phyloP scores from a whole-genome alignment of 2,888 invertebrate species.

The Cactoblastis cactorum region DNA sequence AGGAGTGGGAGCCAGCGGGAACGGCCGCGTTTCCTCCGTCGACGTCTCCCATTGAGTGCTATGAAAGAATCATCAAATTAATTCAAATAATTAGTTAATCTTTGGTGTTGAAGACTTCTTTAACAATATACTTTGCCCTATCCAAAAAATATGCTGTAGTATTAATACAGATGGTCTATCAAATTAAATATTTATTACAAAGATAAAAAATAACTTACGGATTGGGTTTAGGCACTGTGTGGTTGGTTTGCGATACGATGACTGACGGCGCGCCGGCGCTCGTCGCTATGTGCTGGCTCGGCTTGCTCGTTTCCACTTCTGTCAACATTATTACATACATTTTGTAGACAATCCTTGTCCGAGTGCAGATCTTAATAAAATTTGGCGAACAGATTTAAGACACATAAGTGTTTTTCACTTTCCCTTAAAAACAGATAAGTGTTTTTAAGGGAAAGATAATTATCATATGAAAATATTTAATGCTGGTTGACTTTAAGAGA shows the following conservation, averaged over 20 bases:
- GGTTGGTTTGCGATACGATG: conserved; percentile 71
- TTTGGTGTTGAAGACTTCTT: neutral
- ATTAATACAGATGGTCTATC: no score
- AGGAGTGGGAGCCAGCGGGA: conserved; percentile 94
- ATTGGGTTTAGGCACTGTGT: conserved; percentile 45
- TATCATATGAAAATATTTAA: no score
- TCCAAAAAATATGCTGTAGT: neutral
- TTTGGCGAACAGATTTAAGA: no score
- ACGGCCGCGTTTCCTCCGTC: conserved; percentile 64
- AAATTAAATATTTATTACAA: neutral
- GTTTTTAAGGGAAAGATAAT: no score
- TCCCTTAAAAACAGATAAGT: no score
- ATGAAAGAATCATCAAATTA: neutral
- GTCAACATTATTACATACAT: conserved; percentile 22
- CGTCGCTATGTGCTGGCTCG: conserved; percentile 26
- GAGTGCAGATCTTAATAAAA: no score
- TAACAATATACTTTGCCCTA: neutral
- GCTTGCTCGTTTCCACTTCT: conserved; percentile 49
- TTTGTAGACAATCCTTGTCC: neutral
- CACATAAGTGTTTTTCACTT: no score
- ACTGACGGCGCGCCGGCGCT: conserved; percentile 58
- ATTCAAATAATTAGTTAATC: no score
- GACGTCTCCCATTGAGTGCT: conserved; percentile 60
- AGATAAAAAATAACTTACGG: conserved; percentile 43
- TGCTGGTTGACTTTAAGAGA: no score